Conservation (phyloP, 2,113 vertebrate genomes). For the Rhegmatorhina hoffmannsi region DNA sequence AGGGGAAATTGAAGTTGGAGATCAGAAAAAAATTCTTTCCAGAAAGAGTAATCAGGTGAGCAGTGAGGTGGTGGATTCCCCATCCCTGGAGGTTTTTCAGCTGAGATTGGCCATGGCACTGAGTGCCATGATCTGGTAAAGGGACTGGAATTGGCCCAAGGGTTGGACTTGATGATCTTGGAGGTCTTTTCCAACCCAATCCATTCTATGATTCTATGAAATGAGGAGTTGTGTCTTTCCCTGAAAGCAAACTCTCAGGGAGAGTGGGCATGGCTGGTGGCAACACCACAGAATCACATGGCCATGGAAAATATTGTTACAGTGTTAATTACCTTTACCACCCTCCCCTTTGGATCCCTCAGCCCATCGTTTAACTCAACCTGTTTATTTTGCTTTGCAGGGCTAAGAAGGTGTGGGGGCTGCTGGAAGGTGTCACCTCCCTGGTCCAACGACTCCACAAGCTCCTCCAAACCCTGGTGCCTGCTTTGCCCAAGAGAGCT, state of each 20-base stretch:
- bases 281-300: neutral
- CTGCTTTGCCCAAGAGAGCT: neutral
- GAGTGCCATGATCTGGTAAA: too few species aligned
- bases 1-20: too few species aligned
- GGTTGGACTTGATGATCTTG: too few species aligned
- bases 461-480: neutral
- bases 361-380: neutral
- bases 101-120: too few species aligned
- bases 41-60: too few species aligned
- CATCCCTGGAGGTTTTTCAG: too few species aligned
- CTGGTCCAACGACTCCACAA: neutral
- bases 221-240: neutral
- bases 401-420: slow-evolving; percentile 40
- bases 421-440: slow-evolving; percentile 26
- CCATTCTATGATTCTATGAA: too few species aligned
- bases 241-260: neutral
- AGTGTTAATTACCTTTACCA: neutral
- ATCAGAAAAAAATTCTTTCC: too few species aligned
- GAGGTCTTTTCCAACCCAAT: too few species aligned
- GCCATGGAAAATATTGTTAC: neutral
- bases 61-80: too few species aligned
- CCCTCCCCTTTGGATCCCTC: neutral
- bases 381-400: neutral
- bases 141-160: too few species aligned
- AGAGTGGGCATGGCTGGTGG: accelerated